Evolutionary conservation across 2,797 vertebrate genomes (phyloP), one percentile per base, ranked within the genome.

Genomic region (Pseudotriccus pelzelni): DNA sequence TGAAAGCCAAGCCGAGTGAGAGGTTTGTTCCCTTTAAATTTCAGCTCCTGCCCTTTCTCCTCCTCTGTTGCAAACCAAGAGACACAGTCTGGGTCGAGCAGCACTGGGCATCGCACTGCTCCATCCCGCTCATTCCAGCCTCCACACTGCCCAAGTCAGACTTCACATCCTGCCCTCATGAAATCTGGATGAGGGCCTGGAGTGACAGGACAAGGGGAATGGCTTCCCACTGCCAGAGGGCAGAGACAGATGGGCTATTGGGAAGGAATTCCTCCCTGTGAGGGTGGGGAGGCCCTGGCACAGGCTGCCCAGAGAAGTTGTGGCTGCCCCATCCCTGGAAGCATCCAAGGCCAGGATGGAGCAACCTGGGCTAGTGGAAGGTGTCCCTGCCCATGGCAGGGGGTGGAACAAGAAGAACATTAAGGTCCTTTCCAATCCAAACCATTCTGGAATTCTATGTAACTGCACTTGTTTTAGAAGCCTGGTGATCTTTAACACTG

Each of bases 61-160:
- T 76, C 44, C 44, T 85, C 22, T 5, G 1, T 11, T 11, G 0
- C 4, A 23, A 69, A 7, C 37, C 39, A 36, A 34, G 10, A 0
- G 0, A n/a, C 39, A 14, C 12, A 5, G 44, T n/a, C 41, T 56
- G 25, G 9, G 17, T 1, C 22, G 21, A 64, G 28, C 32, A 55
- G 9, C 72, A 23, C 20, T 0, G 0, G 39, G 11, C 32, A 63
- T 23, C 28, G 15, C 32, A 7, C 41, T 4, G 19, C 70, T 52
- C 43, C 20, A 16, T 20, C 19, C 89, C 63, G 66, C 32, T 67
- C 64, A 14, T 8, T 43, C 34, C 47, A 56, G 12, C 5, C 34
- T 53, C 43, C 55, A 2, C 6, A 9, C 2, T 2, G 41, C 46
- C 46, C 1, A 1, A 13, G 6, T 10, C 41, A 81, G 20, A 34